Base-by-base conservation (phyloP, 2,797 vertebrate genomes). In the Luscinia megarhynchos region DNA sequence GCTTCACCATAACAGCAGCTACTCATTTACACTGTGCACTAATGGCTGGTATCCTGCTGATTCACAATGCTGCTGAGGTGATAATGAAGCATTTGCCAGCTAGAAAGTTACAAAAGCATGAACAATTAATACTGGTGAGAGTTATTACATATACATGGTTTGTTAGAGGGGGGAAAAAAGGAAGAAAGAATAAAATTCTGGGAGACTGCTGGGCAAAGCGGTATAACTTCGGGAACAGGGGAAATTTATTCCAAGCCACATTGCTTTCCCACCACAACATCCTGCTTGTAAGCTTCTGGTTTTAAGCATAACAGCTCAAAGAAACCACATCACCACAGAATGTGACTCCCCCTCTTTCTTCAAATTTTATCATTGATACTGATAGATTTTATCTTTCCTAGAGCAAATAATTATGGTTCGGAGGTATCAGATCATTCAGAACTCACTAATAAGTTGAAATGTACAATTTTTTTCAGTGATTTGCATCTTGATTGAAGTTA, bases 71-170 rank as follows among this genome's bases (percentile, higher is more conserved):
- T 78, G 43, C 66, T 43, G 41, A 91, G 58, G 66, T 90, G 54
- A 94, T 84, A 95, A 91, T 50, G 58, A 90, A 88, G 62, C 34
- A 80, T 86, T 96, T 78, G 46, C 41, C 73, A 58, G 66, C 38
- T 61, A 90, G 73, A 61, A 93, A 88, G 66, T 61, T 77, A 61
- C 64, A 74, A 83, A 83, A 81, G 66, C 66, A 54, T 50, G 29
- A 70, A 55, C 53, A 80, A 85, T 83, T 93, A 93, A 84, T 83
- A 89, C 11, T 4, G 0, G 16, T 32, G 14, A 79, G 40, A 51
- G 38, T 61, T 85, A 87, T 32, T 72, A 77, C 43, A 53, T 59
- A 63, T 50, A 50, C 4, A 6, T 22, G 10, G 26, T 51, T 70
- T 84, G 22, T 66, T 26, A 46, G 48, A 27, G 14, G 3, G 8